Evolutionary conservation across 2,113 vertebrate species (phyloP).

Genomic region (Pavo muticus): DNA sequence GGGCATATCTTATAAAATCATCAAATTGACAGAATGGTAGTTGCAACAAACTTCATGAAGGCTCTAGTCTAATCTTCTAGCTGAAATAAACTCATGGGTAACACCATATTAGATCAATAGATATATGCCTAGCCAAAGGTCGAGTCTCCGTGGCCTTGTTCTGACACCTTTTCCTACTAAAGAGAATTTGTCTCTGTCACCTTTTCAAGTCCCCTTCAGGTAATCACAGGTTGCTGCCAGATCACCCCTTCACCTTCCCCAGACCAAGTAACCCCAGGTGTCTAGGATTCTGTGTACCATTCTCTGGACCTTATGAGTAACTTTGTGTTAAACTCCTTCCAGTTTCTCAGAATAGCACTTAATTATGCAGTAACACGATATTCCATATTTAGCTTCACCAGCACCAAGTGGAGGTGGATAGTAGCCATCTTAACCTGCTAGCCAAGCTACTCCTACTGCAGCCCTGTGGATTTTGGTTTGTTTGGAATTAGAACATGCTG

Average conservation of each 20-base stretch:
- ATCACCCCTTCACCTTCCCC: background rate
- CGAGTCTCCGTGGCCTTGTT: background rate
- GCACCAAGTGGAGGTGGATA: background rate
- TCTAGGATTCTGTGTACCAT: background rate
- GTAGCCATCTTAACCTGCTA: background rate
- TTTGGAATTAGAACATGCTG: background rate
- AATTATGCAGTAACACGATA: background rate
- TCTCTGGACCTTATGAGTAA: too few relatives aligned
- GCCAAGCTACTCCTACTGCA: background rate
- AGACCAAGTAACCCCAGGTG: background rate
- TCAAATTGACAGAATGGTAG: accelerated
- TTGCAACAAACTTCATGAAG: background rate
- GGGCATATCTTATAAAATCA: background rate
- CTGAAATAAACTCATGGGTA: background rate
- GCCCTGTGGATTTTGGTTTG: background rate
- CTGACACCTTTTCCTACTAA: background rate
- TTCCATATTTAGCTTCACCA: background rate
- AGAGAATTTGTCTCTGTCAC: background rate
- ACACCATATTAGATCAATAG: background rate
- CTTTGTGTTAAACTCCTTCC: background rate
- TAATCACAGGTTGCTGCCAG: background rate
- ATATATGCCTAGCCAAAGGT: background rate
- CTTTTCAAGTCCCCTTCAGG: background rate
- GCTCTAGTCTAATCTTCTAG: background rate
- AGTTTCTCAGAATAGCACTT: background rate